Evolutionary conservation across 1,140 invertebrate genomes (phyloP).

Genomic region (Dendroctonus ponderosae): DNA sequence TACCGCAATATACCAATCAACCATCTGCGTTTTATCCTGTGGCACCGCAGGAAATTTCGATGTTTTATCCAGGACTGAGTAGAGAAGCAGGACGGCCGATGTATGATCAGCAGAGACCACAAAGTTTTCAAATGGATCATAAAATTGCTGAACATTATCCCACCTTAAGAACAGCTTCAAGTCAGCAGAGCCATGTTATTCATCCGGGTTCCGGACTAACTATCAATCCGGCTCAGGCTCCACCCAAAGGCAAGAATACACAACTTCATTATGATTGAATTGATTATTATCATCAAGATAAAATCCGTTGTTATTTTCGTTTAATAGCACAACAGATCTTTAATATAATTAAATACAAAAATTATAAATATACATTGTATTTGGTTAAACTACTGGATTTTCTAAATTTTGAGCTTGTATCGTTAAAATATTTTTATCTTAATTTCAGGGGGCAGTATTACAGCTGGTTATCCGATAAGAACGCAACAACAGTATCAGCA

Average conservation of each 20-base stretch:
- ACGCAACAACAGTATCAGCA: slow-evolving; percentile 47
- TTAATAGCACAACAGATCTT: no score
- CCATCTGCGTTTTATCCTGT: slow-evolving; percentile 43
- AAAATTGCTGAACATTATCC: slow-evolving; percentile 46
- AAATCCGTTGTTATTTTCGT: no score
- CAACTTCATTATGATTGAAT: background rate
- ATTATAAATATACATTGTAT: no score
- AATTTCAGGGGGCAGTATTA: slow-evolving; percentile 44
- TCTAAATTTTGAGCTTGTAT: background rate
- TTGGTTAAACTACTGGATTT: no score
- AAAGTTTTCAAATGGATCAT: slow-evolving; percentile 46
- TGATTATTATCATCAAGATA: no score
- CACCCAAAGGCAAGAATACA: slow-evolving; percentile 39
- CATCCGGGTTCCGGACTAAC: slow-evolving; percentile 43
- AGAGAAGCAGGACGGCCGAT: slow-evolving; percentile 44
- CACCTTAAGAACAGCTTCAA: slow-evolving; percentile 39
- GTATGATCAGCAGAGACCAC: slow-evolving; percentile 43
- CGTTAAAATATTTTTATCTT: slow-evolving; percentile 12
- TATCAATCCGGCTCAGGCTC: slow-evolving; percentile 42
- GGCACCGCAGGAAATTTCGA: slow-evolving; percentile 43
- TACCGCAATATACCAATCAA: slow-evolving; percentile 46
- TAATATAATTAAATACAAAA: no score
- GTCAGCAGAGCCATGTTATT: slow-evolving; percentile 43
- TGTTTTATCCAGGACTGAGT: slow-evolving; percentile 43
- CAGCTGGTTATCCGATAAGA: slow-evolving; percentile 48